Conservation (phyloP, 2,797 vertebrate species). For the Phataginus tetradactyla region DNA sequence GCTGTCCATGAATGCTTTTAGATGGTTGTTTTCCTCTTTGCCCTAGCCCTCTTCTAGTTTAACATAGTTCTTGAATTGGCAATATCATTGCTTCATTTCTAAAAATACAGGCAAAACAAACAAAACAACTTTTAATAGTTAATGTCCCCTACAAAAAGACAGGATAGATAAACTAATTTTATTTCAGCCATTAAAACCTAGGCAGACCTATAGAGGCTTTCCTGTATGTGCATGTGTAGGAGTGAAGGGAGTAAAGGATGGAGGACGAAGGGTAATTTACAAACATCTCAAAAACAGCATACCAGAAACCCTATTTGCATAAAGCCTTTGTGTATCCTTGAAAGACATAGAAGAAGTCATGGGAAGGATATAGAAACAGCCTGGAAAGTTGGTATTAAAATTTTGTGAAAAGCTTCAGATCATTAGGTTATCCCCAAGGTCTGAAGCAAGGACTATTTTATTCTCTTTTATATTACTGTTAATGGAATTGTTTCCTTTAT, state of each 20-base stretch:
- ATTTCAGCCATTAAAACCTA: not conserved
- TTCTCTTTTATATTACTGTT: not conserved
- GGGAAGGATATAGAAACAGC: not conserved
- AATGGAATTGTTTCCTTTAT: not conserved
- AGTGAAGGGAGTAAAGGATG: not conserved
- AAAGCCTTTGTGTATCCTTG: not conserved
- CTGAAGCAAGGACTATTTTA: not conserved
- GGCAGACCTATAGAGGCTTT: not conserved
- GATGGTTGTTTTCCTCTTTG: not conserved
- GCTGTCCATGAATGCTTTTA: not conserved
- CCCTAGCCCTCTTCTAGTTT: not conserved
- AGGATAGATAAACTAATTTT: not conserved
- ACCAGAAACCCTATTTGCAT: not conserved
- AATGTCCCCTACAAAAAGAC: not conserved
- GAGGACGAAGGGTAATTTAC: not conserved
- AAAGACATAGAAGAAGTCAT: not conserved
- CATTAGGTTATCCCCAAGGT: not conserved
- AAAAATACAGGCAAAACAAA: not conserved
- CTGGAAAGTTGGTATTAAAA: not conserved
- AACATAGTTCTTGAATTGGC: not conserved
- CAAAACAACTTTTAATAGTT: not conserved
- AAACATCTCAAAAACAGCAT: not conserved
- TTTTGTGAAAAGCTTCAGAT: not conserved
- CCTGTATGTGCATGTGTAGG: not conserved
- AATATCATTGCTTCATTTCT: not conserved